Evolutionary conservation across 2,113 vertebrate species (phyloP), one percentile per base, ranked within the genome.

Genomic region (Sterna hirundo): DNA sequence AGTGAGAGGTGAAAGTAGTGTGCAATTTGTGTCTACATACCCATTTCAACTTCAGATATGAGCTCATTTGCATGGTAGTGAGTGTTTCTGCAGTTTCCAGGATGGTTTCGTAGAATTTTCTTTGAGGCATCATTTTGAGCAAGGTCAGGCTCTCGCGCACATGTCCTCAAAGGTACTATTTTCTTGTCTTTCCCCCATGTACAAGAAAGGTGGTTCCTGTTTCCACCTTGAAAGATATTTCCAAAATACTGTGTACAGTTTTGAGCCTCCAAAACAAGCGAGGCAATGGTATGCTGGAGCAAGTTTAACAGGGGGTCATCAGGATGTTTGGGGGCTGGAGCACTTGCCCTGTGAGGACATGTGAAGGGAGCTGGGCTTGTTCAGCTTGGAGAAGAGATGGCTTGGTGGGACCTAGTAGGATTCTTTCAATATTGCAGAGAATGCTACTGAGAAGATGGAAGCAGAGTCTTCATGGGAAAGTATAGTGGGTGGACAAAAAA

Each of bases 271-370:
- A 74, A 77, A 65, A 38, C 22, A 83, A 69, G 6, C 13, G 64
- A 83, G 61, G 17, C 1, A 12, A 49, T 71, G 34, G 49, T 19
- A 25, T 2, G 5, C 3, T 30, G 27, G 21, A 62, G 10, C 2
- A 83, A 23, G 32, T 68, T 76, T 26, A 15, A 3, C 20, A 62
- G 26, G 58, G 42, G 11, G 5, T 10, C 11, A 20, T 52, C 23
- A 54, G 42, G 20, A 64, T 40, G 5, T 4, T 26, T 0, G 0
- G 13, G 8, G 57, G 23, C 8, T 51, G 15, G 5, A 51, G 12
- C 15, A 38, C 10, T 77, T 74, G 34, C 5, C 27, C 30, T 29
- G 3, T 62, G 57, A 82, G 12, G 27, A 36, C 21, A 16, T 0
- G 3, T 4, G 64, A 26, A 55, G 18, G 18, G 12, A 69, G 3